Conservation (phyloP, 2,888 invertebrate genomes). For the Polyommatus icarus region DNA sequence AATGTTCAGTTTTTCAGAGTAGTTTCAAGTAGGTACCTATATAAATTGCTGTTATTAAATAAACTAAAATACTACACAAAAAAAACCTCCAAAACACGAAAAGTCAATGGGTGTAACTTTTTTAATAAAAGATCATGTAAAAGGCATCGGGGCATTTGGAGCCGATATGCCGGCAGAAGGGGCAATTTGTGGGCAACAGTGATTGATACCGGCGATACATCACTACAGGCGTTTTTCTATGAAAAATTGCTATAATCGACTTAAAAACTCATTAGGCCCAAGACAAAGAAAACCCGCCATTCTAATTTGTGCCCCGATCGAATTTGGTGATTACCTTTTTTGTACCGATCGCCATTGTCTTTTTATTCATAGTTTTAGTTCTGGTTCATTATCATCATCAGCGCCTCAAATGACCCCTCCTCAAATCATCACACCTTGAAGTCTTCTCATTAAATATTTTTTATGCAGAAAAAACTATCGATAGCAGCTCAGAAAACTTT, state of each 20-base stretch:
- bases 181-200: slow-evolving; percentile 72
- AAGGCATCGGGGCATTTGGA: slow-evolving; percentile 40
- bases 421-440: neutral
- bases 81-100: neutral
- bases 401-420: neutral
- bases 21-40: too few species aligned
- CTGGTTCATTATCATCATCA: neutral
- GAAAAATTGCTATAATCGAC: slow-evolving; percentile 81
- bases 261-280: slow-evolving; percentile 80
- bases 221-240: slow-evolving; percentile 80
- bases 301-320: slow-evolving; percentile 78
- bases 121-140: slow-evolving; percentile 33
- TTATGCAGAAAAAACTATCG: neutral
- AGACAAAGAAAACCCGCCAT: slow-evolving; percentile 78
- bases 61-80: too few species aligned
- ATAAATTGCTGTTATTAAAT: too few species aligned
- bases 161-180: slow-evolving; percentile 60
- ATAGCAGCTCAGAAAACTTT: neutral
- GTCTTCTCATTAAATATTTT: neutral
- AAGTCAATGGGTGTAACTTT: slow-evolving; percentile 19
- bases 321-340: slow-evolving; percentile 71
- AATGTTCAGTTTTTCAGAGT: too few species aligned
- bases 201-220: slow-evolving; percentile 79
- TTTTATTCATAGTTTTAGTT: slow-evolving; percentile 27
- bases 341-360: slow-evolving; percentile 45